Percentiles rank a stretch among this genome's conserved stretches.
These are phyloP conservation scores for Brachyistius frenatus DNA, from an alignment of 2,113 vertebrate genomes.

Conservation along the genomic window DNA sequence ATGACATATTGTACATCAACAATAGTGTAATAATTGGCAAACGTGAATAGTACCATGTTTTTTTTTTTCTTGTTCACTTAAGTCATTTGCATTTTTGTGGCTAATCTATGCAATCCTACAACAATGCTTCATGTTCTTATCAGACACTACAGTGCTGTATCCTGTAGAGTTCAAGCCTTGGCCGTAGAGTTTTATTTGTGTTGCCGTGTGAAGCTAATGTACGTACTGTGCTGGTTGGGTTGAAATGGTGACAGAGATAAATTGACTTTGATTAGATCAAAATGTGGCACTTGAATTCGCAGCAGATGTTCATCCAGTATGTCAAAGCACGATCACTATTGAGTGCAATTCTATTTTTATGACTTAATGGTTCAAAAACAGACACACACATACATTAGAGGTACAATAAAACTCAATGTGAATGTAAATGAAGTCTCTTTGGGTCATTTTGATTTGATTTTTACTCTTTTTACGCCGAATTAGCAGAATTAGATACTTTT, in stretches of 20 bases:
- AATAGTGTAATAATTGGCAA: neutral
- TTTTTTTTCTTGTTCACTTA: conserved; percentile 38
- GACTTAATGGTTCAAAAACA: conserved; percentile 43
- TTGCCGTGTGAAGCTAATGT: conserved; percentile 68
- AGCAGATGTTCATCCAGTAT: conserved; percentile 30
- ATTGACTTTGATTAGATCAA: conserved; percentile 49
- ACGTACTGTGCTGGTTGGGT: conserved; percentile 56
- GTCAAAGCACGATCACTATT: conserved; percentile 46
- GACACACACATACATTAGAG: conserved; percentile 30
- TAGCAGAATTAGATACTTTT: no score
- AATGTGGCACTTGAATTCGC: conserved; percentile 44
- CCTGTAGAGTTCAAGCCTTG: conserved; percentile 67
- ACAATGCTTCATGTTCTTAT: conserved; percentile 61
- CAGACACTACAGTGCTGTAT: conserved; percentile 64
- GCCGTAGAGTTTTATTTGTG: conserved; percentile 68
- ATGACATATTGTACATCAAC: conserved; percentile 4
- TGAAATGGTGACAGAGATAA: conserved; percentile 40
- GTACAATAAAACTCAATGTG: conserved; percentile 76
- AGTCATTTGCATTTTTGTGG: conserved; percentile 72
- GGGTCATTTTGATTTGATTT: conserved; percentile 38
- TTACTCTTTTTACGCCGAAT: neutral
- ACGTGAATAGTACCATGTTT: conserved; percentile 8
- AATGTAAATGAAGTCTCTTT: conserved; percentile 65
- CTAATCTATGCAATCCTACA: conserved; percentile 81
- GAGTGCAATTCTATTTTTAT: conserved; percentile 80